Conservation (phyloP, 2,888 invertebrate genomes). For the Ernsta delagoae region DNA sequence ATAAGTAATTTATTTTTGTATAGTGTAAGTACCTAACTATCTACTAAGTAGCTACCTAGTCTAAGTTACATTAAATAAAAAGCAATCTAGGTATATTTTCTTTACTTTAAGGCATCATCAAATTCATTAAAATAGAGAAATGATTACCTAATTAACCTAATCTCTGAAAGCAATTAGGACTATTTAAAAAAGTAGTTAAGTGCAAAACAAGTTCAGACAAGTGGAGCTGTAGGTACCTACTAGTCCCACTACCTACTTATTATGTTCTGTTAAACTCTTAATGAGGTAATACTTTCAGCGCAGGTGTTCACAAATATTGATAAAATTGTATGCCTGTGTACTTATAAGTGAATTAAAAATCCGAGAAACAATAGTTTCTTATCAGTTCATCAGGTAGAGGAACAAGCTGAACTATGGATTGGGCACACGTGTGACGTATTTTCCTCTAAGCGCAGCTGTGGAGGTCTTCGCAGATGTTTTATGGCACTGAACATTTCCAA, state of each 20-base stretch:
- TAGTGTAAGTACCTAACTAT: too few relatives aligned
- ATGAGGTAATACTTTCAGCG: constrained; percentile 49
- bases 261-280: constrained; percentile 12
- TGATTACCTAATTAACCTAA: neutral
- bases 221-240: too few relatives aligned
- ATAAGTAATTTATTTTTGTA: too few relatives aligned
- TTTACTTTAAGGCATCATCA: too few relatives aligned
- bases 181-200: constrained; percentile 16
- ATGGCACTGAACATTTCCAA: constrained; percentile 81
- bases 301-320: constrained; percentile 61
- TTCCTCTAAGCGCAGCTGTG: constrained; percentile 78
- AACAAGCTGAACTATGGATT: constrained; percentile 61
- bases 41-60: too few relatives aligned
- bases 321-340: constrained; percentile 33
- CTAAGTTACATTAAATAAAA: too few relatives aligned
- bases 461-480: constrained; percentile 81
- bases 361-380: constrained; percentile 51
- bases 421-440: constrained; percentile 80
- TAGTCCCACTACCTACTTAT: too few relatives aligned
- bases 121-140: too few relatives aligned
- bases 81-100: too few relatives aligned
- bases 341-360: constrained; percentile 43
- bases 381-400: constrained; percentile 63
- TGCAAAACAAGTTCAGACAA: constrained; percentile 38
- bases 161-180: constrained; percentile 16